Percentiles rank a stretch among this genome's conserved stretches.
These are phyloP conservation scores for Caenorhabditis sp. DNA, from an alignment of 2,888 invertebrate species.

Conservation along the genomic window DNA sequence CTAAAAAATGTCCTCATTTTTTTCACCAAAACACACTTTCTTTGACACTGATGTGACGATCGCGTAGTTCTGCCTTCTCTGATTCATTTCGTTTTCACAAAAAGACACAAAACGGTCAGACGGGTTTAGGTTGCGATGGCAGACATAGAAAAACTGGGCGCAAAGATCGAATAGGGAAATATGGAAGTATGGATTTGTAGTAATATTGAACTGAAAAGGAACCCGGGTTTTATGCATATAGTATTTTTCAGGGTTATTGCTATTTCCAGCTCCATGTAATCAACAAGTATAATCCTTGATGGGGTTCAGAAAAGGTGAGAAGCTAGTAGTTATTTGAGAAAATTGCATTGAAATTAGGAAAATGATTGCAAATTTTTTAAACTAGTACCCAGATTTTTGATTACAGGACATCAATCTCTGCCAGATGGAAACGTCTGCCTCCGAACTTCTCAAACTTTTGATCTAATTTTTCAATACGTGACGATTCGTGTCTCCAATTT, in stretches of 20 bases:
- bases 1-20: neutral
- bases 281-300: no score
- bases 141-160: constrained; percentile 2
- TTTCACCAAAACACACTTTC: constrained; percentile 31
- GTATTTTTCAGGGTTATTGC: no score
- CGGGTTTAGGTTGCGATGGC: constrained; percentile 19
- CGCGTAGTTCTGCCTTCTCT: constrained; percentile 10
- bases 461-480: constrained; percentile 31
- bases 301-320: no score
- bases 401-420: neutral
- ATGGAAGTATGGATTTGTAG: neutral
- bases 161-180: constrained; percentile 11
- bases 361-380: no score
- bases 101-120: constrained; percentile 3
- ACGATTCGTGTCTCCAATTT: constrained; percentile 7
- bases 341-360: no score
- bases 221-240: no score
- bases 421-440: neutral
- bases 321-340: no score
- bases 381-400: no score
- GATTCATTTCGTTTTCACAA: constrained; percentile 26
- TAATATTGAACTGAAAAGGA: neutral
- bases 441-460: no score
- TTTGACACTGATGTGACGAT: constrained; percentile 16
- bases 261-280: no score